These are phyloP conservation scores for Rhea americana DNA, from an alignment of 2,113 vertebrate genomes.

Conservation along the genomic window DNA sequence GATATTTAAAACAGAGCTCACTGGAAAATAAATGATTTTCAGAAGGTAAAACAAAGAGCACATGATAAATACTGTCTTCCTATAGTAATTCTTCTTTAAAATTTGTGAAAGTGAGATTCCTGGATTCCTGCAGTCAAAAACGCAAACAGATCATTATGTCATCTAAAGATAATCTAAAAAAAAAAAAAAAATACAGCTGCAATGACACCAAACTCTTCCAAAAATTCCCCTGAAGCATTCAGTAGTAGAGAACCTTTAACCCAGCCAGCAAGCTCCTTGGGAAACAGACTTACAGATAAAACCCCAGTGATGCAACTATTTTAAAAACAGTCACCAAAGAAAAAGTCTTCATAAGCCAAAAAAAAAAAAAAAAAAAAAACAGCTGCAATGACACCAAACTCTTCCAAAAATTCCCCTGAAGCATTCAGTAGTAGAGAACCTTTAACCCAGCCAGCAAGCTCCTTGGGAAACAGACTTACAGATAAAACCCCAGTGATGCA, in stretches of 20 bases:
- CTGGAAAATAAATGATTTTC: background rate
- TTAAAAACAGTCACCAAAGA: constrained; percentile 6
- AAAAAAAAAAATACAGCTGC: background rate
- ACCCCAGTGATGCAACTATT: background rate
- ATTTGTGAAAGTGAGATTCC: background rate
- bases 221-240: background rate
- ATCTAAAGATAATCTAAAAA: background rate
- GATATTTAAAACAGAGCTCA: background rate
- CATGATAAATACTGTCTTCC: background rate
- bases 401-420: background rate
- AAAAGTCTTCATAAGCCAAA: background rate
- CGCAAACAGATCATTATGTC: background rate
- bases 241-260: background rate
- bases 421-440: background rate
- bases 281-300: background rate
- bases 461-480: background rate
- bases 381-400: background rate
- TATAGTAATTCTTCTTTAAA: background rate
- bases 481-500: background rate
- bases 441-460: background rate
- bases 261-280: background rate
- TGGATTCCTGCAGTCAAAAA: background rate
- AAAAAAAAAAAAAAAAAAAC: no score
- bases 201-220: background rate
- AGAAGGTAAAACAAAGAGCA: background rate